Conservation (phyloP, 2,797 vertebrate species). For the Pogoniulus pusillus region DNA sequence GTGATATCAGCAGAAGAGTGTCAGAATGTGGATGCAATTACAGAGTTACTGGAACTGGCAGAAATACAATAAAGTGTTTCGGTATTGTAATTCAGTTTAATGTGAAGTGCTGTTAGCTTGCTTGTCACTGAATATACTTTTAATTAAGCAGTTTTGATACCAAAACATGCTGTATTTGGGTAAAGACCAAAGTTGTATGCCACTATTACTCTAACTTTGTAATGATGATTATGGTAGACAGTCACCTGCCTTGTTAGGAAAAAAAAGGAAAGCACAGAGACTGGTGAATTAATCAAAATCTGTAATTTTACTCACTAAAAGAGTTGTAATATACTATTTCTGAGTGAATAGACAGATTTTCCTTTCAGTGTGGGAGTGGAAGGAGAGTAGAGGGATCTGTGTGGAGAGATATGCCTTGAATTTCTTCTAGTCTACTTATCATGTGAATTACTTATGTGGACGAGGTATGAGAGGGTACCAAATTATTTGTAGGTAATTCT, state of each 20-base stretch:
- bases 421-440: neutral
- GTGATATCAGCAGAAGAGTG: conserved; percentile 10
- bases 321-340: neutral
- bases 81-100: conserved; percentile 38
- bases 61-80: conserved; percentile 52
- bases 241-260: neutral
- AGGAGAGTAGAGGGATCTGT: neutral
- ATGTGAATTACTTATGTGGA: neutral
- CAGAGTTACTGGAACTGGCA: conserved; percentile 6
- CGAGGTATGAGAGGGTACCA: neutral
- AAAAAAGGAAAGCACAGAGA: neutral
- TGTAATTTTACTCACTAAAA: neutral
- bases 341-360: neutral
- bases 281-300: conserved; percentile 39
- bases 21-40: conserved; percentile 51
- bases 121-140: conserved; percentile 49
- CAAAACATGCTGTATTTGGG: conserved; percentile 5
- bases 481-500: neutral
- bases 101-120: conserved; percentile 42
- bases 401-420: neutral
- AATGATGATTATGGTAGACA: neutral
- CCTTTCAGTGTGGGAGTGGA: neutral
- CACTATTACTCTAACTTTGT: neutral
- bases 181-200: conserved; percentile 19
- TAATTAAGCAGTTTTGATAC: conserved; percentile 51